Evolutionary conservation across 2,113 vertebrate species (phyloP).

Genomic region (Formicarius rufipectus): DNA sequence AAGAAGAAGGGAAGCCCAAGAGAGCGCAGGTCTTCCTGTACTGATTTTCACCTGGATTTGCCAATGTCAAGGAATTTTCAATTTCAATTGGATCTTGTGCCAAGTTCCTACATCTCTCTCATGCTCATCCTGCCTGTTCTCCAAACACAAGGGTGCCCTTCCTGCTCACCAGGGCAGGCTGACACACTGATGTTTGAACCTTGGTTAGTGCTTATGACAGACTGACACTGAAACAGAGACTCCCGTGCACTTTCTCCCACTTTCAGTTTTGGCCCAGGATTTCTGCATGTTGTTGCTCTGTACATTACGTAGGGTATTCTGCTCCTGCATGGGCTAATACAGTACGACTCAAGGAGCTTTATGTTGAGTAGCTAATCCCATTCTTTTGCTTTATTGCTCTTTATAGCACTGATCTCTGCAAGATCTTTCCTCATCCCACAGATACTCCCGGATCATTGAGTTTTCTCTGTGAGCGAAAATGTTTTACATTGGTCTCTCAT

Average conservation of each 20-base stretch:
- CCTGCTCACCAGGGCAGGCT: background rate
- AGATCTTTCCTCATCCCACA: background rate
- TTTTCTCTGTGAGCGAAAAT: background rate
- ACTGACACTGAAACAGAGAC: background rate
- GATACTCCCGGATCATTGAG: background rate
- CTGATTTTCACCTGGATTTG: background rate
- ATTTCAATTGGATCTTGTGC: background rate
- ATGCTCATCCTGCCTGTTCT: background rate
- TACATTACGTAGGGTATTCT: background rate
- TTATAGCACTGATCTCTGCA: background rate
- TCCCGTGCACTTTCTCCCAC: background rate
- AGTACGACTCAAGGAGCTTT: background rate
- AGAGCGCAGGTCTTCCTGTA: background rate
- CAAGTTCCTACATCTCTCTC: background rate
- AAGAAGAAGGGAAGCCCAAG: background rate
- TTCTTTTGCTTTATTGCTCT: constrained; percentile 5
- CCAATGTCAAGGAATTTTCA: background rate
- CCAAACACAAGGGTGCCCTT: background rate
- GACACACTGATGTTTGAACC: background rate
- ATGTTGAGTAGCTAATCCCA: background rate
- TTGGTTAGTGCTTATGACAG: background rate
- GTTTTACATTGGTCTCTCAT: background rate
- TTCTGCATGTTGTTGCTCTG: background rate
- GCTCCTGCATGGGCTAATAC: background rate
- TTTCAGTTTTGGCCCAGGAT: background rate